Percentiles rank a stretch among this genome's conserved stretches.
These are phyloP conservation scores for Mus pahari DNA, from an alignment of 2,113 vertebrate genomes.

Conservation along the genomic window DNA sequence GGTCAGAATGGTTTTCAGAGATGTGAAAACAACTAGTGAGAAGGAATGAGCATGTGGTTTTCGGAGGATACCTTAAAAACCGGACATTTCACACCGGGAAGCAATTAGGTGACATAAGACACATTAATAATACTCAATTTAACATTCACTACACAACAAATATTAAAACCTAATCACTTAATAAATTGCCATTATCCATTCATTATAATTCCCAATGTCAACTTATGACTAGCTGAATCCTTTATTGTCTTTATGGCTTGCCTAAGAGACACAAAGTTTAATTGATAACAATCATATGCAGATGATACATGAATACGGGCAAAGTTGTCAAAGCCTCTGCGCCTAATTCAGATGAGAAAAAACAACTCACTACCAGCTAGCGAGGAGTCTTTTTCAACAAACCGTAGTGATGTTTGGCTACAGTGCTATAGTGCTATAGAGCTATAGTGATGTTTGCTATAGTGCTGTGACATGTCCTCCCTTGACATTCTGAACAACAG, in stretches of 20 bases:
- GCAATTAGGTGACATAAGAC: not conserved
- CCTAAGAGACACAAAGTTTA: slow-evolving; percentile 13
- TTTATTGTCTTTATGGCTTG: slow-evolving; percentile 1
- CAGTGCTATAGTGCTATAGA: not conserved
- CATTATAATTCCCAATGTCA: not conserved
- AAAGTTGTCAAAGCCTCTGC: not conserved
- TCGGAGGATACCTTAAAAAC: not conserved
- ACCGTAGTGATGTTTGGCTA: not conserved
- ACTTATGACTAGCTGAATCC: not conserved
- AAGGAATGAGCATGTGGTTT: not conserved
- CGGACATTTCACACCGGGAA: not conserved
- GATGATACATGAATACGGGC: not conserved
- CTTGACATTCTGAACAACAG: not conserved
- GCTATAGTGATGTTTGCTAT: not conserved
- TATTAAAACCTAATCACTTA: not conserved
- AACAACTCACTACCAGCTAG: not conserved
- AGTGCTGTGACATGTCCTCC: not conserved
- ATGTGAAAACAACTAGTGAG: not conserved
- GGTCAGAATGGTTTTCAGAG: not conserved
- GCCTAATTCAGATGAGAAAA: slow-evolving; percentile 1
- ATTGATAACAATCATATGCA: not conserved
- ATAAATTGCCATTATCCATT: not conserved
- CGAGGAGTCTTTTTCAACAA: not conserved
- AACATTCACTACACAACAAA: not conserved
- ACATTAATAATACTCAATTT: slow-evolving; percentile 41